Conservation (phyloP, 2,888 invertebrate genomes). For the Megalurothrips usitatus region DNA sequence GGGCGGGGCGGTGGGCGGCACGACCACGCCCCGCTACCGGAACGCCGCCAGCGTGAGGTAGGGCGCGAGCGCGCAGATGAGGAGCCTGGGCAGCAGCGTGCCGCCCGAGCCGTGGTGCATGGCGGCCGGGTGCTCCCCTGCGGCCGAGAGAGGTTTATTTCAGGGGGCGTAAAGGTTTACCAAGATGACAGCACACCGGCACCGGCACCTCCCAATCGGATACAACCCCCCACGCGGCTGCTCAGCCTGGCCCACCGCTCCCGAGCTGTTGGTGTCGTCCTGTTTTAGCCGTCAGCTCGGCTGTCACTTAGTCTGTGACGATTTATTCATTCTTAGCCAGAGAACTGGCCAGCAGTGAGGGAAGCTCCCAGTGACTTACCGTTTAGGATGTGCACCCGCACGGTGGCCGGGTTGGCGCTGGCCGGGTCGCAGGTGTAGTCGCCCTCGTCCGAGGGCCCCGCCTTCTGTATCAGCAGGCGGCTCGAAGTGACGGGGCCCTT, state of each 20-base stretch:
- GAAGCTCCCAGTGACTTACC: constrained; percentile 55
- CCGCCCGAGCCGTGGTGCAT: constrained; percentile 70
- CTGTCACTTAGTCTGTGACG: too few species aligned
- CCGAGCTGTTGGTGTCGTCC: too few species aligned
- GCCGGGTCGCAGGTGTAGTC: constrained; percentile 50
- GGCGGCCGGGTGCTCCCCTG: constrained; percentile 81
- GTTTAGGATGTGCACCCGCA: constrained; percentile 79
- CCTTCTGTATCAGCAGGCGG: constrained; percentile 49
- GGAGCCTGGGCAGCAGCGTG: constrained; percentile 44
- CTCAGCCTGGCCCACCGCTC: too few species aligned
- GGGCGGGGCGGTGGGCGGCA: background rate
- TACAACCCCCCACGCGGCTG: too few species aligned
- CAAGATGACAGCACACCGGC: too few species aligned
- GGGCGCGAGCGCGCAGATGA: constrained; percentile 27
- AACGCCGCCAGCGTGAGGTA: constrained; percentile 27
- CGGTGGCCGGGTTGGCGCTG: constrained; percentile 67
- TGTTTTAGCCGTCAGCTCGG: too few species aligned
- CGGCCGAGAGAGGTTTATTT: too few species aligned
- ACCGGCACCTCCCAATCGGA: too few species aligned
- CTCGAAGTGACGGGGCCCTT: constrained; percentile 50
- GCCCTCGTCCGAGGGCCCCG: constrained; percentile 47
- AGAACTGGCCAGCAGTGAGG: too few species aligned
- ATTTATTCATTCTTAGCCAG: too few species aligned
- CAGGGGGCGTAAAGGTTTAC: too few species aligned
- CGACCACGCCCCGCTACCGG: background rate